Evolutionary conservation across 2,888 invertebrate species (phyloP), one percentile per base, ranked within the genome.

Genomic region (Tethea ocularis): DNA sequence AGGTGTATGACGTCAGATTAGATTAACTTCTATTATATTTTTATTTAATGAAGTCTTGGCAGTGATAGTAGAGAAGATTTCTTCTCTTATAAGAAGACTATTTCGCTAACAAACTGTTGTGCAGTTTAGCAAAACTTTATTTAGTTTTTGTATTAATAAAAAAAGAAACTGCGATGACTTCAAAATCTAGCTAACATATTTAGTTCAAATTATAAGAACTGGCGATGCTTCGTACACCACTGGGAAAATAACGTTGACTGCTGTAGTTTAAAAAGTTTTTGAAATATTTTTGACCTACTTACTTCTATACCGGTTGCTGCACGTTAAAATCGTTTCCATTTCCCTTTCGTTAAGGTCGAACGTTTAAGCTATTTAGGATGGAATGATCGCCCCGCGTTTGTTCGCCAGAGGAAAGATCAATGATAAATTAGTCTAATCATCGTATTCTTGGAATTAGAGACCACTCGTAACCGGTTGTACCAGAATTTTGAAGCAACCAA

Each of bases 201-300:
- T 2, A 20, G 46, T 20, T 46, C 46, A 46, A n/a, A 46, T 46
- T 20, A 7, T 46, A 20, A 17, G 20, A 17, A 20, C 10, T 20
- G 20, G n/a, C 46, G 10, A 5, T 20, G 46, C 20, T 46, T 46
- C 20, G 17, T 46, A 20, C 41, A 46, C 17, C 46, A n/a, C 20
- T 17, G 8, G 20, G 46, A 20, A n/a, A 46, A 20, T 46, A 46
- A 46, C 46, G 46, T 46, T 10, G 20, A 10, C 20, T 17, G 46
- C 54, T 41, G 26, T 58, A 29, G 5, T 36, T 1, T 46, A 20
- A 46, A 46, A 46, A 46, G 46, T 46, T 46, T 46, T 46, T 17
- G 46, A 46, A 46, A 46, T 46, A 46, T 20, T 46, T 46, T 17
- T 46, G 46, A 46, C 46, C 46, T 46, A 46, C 46, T 46, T 20